A percentile compares a stretch with the other conserved stretches of the same genome.
Conservation (phyloP, 1,140 invertebrate species). For the Trissolcus basalis region DNA sequence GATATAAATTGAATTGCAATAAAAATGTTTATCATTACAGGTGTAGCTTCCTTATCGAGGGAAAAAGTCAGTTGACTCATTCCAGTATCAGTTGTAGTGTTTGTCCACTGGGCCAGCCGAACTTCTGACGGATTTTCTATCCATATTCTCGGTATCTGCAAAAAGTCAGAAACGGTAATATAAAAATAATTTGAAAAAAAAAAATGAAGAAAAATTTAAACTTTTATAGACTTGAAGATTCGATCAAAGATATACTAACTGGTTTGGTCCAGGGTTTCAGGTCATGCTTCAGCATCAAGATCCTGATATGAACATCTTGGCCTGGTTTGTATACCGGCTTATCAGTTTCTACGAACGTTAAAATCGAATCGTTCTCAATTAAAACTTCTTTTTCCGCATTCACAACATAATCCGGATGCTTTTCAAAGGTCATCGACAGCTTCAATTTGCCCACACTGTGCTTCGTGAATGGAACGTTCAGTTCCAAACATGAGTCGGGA, state of each 20-base stretch:
- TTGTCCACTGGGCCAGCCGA: conserved; percentile 79
- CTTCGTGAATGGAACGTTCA: conserved; percentile 67
- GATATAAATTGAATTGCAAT: background rate
- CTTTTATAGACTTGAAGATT: conserved; percentile 2
- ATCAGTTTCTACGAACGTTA: conserved; percentile 77
- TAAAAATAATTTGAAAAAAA: conserved; percentile 43
- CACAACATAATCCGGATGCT: conserved; percentile 76
- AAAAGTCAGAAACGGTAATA: no score
- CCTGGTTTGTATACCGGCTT: conserved; percentile 81
- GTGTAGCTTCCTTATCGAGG: conserved; percentile 77
- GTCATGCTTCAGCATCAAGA: conserved; percentile 76
- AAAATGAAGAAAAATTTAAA: conserved; percentile 1
- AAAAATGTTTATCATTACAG: conserved; percentile 65
- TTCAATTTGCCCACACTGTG: conserved; percentile 71
- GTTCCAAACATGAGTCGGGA: conserved; percentile 70
- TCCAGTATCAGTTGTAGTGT: conserved; percentile 76
- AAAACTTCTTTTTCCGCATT: conserved; percentile 72
- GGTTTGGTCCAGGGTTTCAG: conserved; percentile 74
- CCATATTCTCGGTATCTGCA: conserved; percentile 78
- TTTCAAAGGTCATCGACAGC: conserved; percentile 75
- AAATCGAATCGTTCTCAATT: conserved; percentile 73
- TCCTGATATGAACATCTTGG: conserved; percentile 77
- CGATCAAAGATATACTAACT: conserved; percentile 63
- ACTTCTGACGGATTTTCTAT: conserved; percentile 79
- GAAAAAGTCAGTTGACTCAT: conserved; percentile 77